Evolutionary conservation across 2,113 vertebrate species (phyloP).

Genomic region (Steatornis caripensis): DNA sequence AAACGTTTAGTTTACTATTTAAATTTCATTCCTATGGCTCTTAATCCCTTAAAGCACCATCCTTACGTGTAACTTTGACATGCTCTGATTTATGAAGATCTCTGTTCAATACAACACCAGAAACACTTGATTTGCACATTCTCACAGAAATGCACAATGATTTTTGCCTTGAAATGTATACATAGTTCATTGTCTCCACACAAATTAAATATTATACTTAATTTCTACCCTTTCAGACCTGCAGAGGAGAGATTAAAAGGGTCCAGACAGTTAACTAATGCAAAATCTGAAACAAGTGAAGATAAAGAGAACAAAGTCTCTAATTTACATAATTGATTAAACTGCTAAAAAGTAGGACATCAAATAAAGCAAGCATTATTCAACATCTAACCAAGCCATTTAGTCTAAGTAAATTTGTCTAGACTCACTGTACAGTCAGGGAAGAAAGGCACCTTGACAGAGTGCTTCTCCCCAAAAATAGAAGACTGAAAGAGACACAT

Average conservation of each 20-base stretch:
- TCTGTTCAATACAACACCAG: not conserved
- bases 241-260: not conserved
- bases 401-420: not conserved
- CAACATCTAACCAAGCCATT: not conserved
- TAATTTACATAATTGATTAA: not conserved
- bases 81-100: not conserved
- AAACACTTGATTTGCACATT: not conserved
- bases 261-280: not conserved
- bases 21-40: not conserved
- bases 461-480: not conserved
- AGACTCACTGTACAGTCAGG: not conserved
- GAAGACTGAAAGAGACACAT: not conserved
- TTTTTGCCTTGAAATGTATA: not conserved
- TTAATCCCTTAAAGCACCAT: not conserved
- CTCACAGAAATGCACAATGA: not conserved
- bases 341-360: not conserved
- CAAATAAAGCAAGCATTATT: not conserved
- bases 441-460: not conserved
- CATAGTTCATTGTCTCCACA: not conserved
- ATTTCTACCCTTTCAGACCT: not conserved
- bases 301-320: not conserved
- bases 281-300: not conserved
- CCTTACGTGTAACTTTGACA: not conserved
- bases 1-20: not conserved
- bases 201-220: not conserved